phyloP scores from a whole-genome alignment of 2,797 vertebrate species.

The Gymnopithys bicolor region DNA sequence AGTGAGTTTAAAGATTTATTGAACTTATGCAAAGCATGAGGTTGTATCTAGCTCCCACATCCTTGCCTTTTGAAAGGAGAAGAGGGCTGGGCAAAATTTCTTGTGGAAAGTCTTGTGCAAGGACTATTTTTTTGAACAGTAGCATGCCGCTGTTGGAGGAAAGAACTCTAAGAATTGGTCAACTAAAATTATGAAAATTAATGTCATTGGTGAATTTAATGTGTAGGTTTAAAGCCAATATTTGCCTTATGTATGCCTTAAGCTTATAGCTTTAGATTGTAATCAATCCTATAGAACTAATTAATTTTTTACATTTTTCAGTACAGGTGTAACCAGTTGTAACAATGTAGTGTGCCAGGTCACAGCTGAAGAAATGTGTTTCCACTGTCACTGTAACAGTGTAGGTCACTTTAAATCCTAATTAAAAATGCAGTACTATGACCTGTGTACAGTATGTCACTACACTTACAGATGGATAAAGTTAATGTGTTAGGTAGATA shows the following conservation, averaged over 20 bases:
- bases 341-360: background rate
- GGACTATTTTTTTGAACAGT: background rate
- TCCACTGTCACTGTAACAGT: background rate
- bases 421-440: background rate
- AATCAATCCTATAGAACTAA: background rate
- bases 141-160: background rate
- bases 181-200: background rate
- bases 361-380: background rate
- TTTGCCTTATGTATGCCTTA: background rate
- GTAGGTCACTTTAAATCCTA: background rate
- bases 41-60: background rate
- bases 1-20: background rate
- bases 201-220: background rate
- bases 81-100: background rate
- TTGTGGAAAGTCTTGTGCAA: background rate
- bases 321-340: background rate
- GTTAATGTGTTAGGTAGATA: background rate
- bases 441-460: background rate
- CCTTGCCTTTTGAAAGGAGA: background rate
- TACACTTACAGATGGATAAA: background rate
- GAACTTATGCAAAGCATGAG: background rate
- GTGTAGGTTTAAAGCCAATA: background rate
- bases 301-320: background rate
- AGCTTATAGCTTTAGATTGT: background rate
- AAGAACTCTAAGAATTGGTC: background rate